phyloP scores from a whole-genome alignment of 2,113 vertebrate genomes.

The Probosciger aterrimus region DNA sequence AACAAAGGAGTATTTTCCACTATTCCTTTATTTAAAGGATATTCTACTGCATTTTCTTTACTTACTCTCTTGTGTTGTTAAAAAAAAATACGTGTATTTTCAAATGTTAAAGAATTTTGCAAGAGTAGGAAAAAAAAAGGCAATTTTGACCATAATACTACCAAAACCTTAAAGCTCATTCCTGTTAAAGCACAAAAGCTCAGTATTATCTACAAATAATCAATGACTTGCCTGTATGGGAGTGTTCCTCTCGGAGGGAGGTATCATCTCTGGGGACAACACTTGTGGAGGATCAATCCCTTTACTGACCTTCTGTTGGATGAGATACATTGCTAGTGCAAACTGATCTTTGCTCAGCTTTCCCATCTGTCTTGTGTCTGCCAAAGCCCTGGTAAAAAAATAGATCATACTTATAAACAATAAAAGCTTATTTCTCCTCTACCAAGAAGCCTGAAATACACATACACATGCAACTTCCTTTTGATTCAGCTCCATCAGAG shows the following conservation, averaged over 20 bases:
- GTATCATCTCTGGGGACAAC: constrained; percentile 91
- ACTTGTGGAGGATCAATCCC: constrained; percentile 91
- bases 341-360: constrained; percentile 96
- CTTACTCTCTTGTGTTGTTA: background rate
- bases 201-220: background rate
- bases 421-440: background rate
- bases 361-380: constrained; percentile 92
- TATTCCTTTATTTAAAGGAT: background rate
- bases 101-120: background rate
- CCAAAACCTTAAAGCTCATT: background rate
- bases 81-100: background rate
- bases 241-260: constrained; percentile 88
- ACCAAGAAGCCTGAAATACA: background rate
- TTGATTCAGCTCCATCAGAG: background rate
- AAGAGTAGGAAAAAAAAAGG: background rate
- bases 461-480: fast-evolving
- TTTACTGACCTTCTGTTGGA: constrained; percentile 97
- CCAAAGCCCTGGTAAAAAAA: constrained; percentile 83
- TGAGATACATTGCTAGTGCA: constrained; percentile 93
- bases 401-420: background rate
- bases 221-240: constrained; percentile 80
- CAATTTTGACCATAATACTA: background rate
- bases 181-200: background rate
- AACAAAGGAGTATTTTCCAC: background rate
- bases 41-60: background rate